Evolutionary conservation across 2,888 invertebrate genomes (phyloP), one percentile per base, ranked within the genome.

Genomic region (Drosophila peninsularis): DNA sequence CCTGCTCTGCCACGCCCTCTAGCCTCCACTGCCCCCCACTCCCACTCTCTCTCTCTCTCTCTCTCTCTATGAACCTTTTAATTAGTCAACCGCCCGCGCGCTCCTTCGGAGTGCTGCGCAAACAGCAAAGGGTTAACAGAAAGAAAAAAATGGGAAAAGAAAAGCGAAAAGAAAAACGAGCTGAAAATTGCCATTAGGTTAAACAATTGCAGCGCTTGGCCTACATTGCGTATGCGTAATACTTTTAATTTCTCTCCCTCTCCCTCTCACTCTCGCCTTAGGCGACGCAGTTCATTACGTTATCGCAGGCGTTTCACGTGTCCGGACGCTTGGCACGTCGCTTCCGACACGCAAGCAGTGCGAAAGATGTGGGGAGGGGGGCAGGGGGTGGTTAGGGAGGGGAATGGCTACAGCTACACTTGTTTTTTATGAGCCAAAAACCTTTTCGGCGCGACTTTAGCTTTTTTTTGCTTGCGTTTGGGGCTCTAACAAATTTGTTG

Each of bases 191-290:
- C 82, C 85, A 82, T 82, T 88, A 79, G 88, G 69, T 78, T 86
- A 78, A 75, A 86, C 83, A 88, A 86, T 83, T 82, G 71, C 87
- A 64, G 66, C 58, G 77, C 77, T 65, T 87, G 88, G 85, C 88
- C 80, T 74, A 87, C 80, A 87, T 87, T 65, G 82, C 89, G 89
- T 87, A 89, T 85, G 84, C 84, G 84, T 85, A 82, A 77, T 87
- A 72, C 66, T 70, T 79, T 82, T 77, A 64, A 86, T 78, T 53
- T 47, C 41, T 19, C 41, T 11, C 6, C 2, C 44, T n/a, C 67
- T 69, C 82, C 78, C 85, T 81, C 79, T 82, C 82, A 79, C 64
- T 67, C 69, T 64, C 71, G 61, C 78, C 55, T 9, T 9, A 30
- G 24, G 47, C 55, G 53, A 52, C 64, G 72, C 64, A 68, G 75